Percentiles rank a stretch among this genome's conserved stretches.
These are phyloP conservation scores for Schizopygopsis pylzovi DNA, from an alignment of 2,797 vertebrate species.

Conservation along the genomic window DNA sequence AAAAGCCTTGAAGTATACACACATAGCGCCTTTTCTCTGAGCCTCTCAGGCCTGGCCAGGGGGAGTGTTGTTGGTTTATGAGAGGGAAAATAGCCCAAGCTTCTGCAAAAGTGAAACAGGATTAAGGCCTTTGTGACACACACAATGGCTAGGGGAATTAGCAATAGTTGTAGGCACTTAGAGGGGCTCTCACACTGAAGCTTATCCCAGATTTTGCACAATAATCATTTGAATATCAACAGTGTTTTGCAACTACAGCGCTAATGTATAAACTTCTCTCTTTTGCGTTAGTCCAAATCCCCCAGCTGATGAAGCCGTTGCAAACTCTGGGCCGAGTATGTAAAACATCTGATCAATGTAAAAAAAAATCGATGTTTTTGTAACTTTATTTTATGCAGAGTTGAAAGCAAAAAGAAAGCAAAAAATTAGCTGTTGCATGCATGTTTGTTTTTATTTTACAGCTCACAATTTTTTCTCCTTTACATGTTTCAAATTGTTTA, in stretches of 20 bases:
- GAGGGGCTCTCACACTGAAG: conserved; percentile 99
- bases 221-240: conserved; percentile 99
- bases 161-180: conserved; percentile 99
- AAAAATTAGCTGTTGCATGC: neutral
- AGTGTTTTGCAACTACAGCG: conserved; percentile 99
- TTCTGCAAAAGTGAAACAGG: conserved; percentile 98
- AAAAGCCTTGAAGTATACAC: conserved; percentile 97
- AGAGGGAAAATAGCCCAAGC: conserved; percentile 97
- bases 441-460: too few relatives aligned
- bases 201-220: conserved; percentile 99
- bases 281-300: conserved; percentile 92
- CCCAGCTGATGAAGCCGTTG: conserved; percentile 83
- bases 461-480: neutral
- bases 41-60: conserved; percentile 93
- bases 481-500: neutral
- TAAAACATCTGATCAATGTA: neutral
- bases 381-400: neutral
- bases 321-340: conserved; percentile 77
- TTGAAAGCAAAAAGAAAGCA: neutral
- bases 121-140: conserved; percentile 98
- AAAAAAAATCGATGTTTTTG: neutral
- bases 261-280: conserved; percentile 99
- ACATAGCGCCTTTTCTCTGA: conserved; percentile 94
- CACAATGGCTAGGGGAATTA: conserved; percentile 99
- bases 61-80: conserved; percentile 99